Percentiles rank a stretch among this genome's conserved stretches.
Conservation (phyloP, 2,888 invertebrate genomes). For the Acrocera orbiculus region DNA sequence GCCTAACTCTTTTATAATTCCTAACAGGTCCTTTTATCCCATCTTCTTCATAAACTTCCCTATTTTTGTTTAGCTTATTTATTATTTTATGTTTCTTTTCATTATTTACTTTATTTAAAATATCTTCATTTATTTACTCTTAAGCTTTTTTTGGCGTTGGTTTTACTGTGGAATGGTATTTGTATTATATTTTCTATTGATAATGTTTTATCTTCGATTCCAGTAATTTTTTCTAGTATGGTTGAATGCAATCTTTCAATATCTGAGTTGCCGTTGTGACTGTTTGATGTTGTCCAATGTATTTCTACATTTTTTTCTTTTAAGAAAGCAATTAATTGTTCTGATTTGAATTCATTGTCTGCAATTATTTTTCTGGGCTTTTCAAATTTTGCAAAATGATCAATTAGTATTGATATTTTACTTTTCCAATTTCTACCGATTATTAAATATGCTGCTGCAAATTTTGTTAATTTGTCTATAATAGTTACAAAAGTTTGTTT, state of each 20-base stretch:
- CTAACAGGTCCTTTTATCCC: too few relatives aligned
- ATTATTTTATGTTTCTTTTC: too few relatives aligned
- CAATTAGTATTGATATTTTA: constrained; percentile 1
- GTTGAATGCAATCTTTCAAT: constrained; percentile 11
- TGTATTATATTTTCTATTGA: too few relatives aligned
- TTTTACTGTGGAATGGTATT: too few relatives aligned
- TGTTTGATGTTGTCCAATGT: constrained; percentile 7
- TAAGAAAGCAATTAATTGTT: constrained; percentile 4
- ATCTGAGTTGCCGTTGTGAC: background rate
- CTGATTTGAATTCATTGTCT: constrained; percentile 7
- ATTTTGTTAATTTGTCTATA: too few relatives aligned
- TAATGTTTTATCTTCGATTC: constrained; percentile 1
- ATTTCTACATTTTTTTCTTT: constrained; percentile 4
- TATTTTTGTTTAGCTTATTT: too few relatives aligned
- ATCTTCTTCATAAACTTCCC: too few relatives aligned
- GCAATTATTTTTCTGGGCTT: constrained; percentile 4
- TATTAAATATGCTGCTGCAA: constrained; percentile 3
- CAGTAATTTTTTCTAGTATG: constrained; percentile 9
- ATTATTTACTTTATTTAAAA: too few relatives aligned
- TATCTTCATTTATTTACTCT: too few relatives aligned
- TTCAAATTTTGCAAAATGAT: constrained; percentile 5
- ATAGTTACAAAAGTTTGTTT: constrained; percentile 5
- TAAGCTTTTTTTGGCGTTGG: too few relatives aligned
- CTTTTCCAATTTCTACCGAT: constrained; percentile 3
- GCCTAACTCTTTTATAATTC: too few relatives aligned